phyloP scores from a whole-genome alignment of 2,113 vertebrate genomes.

The Dolichallabes microphthalmus region DNA sequence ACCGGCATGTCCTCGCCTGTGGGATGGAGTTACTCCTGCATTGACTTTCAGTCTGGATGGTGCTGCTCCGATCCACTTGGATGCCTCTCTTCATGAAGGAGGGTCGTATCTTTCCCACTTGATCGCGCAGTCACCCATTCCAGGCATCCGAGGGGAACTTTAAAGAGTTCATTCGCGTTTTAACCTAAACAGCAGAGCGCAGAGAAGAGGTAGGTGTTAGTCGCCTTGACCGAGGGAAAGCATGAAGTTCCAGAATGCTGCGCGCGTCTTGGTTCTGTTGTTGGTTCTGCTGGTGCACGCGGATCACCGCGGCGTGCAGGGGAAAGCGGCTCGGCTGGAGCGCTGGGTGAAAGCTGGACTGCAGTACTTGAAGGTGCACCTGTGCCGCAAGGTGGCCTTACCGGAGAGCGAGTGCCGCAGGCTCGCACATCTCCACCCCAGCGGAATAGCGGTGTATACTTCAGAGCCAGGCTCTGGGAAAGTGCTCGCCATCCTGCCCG shows the following conservation, averaged over 20 bases:
- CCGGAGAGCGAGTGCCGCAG: constrained; percentile 69
- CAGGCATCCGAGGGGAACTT: background rate
- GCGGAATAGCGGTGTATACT: constrained; percentile 69
- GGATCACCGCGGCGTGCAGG: constrained; percentile 46
- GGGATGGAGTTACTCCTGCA: constrained; percentile 58
- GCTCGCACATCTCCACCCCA: constrained; percentile 64
- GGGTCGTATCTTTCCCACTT: constrained; percentile 46
- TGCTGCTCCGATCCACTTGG: constrained; percentile 45
- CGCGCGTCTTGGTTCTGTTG: constrained; percentile 44
- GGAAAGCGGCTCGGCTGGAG: constrained; percentile 63
- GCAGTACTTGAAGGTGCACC: constrained; percentile 71
- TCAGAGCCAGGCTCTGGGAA: constrained; percentile 67
- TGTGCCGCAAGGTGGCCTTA: constrained; percentile 66
- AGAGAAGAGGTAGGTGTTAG: background rate
- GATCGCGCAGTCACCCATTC: constrained; percentile 2
- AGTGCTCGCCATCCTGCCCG: constrained; percentile 74
- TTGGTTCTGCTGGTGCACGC: constrained; percentile 56
- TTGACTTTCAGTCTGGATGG: constrained; percentile 58
- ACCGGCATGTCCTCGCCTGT: constrained; percentile 57
- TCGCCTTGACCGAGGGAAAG: background rate
- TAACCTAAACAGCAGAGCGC: background rate
- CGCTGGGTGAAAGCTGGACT: constrained; percentile 73
- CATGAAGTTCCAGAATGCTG: constrained; percentile 47
- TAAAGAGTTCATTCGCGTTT: background rate
- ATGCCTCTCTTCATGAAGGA: constrained; percentile 52